These are phyloP conservation scores for Amazona vittata DNA, from an alignment of 2,113 vertebrate genomes.

Conservation along the genomic window DNA sequence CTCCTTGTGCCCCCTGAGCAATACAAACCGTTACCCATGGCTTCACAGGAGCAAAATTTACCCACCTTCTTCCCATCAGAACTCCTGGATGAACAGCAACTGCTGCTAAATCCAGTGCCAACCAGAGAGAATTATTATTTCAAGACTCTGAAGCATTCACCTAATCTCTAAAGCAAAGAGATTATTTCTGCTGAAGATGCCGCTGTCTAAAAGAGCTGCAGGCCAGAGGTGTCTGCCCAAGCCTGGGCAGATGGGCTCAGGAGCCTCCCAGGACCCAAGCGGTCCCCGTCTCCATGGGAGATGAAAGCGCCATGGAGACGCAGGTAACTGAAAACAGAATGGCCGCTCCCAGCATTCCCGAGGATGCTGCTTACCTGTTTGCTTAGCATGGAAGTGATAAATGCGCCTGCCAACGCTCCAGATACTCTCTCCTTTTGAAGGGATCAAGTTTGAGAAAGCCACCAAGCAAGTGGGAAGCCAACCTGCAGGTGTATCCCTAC, in stretches of 20 bases:
- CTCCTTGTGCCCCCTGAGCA: fast-evolving
- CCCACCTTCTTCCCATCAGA: not conserved
- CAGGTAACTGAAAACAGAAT: not conserved
- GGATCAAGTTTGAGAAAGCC: not conserved
- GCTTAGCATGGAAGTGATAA: fast-evolving
- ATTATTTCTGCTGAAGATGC: not conserved
- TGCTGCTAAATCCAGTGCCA: not conserved
- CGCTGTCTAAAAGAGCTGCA: not conserved
- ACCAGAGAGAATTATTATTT: not conserved
- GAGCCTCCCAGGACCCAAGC: not conserved
- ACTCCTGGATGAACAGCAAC: not conserved
- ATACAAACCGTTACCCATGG: not conserved
- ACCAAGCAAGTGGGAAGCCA: not conserved
- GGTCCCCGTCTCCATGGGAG: fast-evolving
- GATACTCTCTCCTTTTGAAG: not conserved
- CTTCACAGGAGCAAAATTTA: not conserved
- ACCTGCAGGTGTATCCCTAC: not conserved
- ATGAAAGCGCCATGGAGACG: fast-evolving
- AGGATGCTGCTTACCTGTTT: not conserved
- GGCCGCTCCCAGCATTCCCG: fast-evolving
- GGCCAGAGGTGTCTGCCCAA: not conserved
- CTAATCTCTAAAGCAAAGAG: not conserved
- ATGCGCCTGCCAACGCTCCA: not conserved
- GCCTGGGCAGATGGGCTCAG: no score
- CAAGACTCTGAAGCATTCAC: not conserved